A percentile compares a stretch with the other conserved stretches of the same genome.
Conservation (phyloP, 2,113 vertebrate species). For the Menidia beryllina region DNA sequence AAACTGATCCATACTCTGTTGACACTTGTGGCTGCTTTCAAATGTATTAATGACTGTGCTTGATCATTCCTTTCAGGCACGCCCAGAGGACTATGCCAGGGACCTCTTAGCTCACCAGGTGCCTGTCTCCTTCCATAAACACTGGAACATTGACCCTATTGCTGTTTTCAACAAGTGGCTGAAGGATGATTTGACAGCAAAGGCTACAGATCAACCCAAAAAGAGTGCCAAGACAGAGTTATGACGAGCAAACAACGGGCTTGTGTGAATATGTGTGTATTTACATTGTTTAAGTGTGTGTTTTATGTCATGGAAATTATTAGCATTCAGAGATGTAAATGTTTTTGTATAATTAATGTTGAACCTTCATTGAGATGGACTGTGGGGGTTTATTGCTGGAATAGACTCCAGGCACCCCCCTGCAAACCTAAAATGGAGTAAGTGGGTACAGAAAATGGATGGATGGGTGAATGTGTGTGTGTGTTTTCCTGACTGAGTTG, state of each 20-base stretch:
- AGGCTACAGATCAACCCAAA: slow-evolving; percentile 47
- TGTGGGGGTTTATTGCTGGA: no score
- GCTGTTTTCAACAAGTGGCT: slow-evolving; percentile 92
- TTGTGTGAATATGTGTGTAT: slow-evolving; percentile 35
- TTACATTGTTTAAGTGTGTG: slow-evolving; percentile 18
- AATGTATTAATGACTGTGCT: slow-evolving; percentile 60
- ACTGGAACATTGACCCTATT: slow-evolving; percentile 96
- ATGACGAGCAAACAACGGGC: slow-evolving; percentile 66
- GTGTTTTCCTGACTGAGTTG: slow-evolving; percentile 46
- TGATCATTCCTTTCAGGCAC: slow-evolving; percentile 83
- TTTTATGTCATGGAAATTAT: slow-evolving; percentile 24
- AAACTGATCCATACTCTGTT: slow-evolving; percentile 1
- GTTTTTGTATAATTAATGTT: slow-evolving; percentile 65
- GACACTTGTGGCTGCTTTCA: slow-evolving; percentile 30
- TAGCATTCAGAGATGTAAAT: slow-evolving; percentile 59
- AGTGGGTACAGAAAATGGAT: no score
- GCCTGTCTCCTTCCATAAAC: slow-evolving; percentile 98
- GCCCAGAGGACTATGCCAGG: slow-evolving; percentile 92
- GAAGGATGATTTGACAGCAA: slow-evolving; percentile 71
- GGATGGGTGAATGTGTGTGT: slow-evolving; percentile 19
- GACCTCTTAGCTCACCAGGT: slow-evolving; percentile 93
- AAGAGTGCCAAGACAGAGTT: slow-evolving; percentile 85
- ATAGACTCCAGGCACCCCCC: no score
- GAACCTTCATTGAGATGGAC: slow-evolving; percentile 38
- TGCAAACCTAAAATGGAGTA: no score